A percentile compares a stretch with the other conserved stretches of the same genome.
phyloP scores from a whole-genome alignment of 2,888 invertebrate genomes.

The Orthosia incerta region DNA sequence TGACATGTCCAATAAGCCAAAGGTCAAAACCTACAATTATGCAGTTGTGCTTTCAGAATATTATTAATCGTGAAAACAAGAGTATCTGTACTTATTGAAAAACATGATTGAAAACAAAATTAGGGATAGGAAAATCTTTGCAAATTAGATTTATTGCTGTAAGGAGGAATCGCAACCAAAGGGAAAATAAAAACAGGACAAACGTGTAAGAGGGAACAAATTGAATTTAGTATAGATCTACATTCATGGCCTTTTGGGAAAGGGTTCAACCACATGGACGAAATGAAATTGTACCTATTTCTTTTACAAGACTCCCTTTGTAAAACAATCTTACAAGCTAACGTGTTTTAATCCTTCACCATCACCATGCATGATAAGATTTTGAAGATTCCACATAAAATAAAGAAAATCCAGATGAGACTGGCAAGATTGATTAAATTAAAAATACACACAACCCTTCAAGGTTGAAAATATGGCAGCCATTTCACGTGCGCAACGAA shows the following conservation, averaged over 20 bases:
- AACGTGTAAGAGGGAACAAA: slow-evolving; percentile 18
- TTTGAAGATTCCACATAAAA: too few species aligned
- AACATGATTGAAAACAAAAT: slow-evolving; percentile 54
- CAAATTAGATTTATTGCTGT: slow-evolving; percentile 70
- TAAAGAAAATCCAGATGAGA: not conserved
- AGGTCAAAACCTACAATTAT: not conserved
- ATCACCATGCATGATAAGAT: too few species aligned
- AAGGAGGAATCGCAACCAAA: slow-evolving; percentile 53
- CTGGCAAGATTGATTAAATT: slow-evolving; percentile 33
- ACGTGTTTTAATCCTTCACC: not conserved
- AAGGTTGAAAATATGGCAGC: slow-evolving; percentile 26
- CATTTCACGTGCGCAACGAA: slow-evolving; percentile 30
- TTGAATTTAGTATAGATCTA: slow-evolving; percentile 35
- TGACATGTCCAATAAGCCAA: not conserved
- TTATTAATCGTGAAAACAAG: not conserved
- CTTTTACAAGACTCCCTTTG: not conserved
- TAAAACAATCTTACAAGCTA: not conserved
- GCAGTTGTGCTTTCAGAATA: too few species aligned
- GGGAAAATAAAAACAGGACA: slow-evolving; percentile 45
- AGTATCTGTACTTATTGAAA: not conserved
- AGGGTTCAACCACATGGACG: slow-evolving; percentile 27
- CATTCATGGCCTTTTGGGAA: slow-evolving; percentile 19
- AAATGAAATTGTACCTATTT: slow-evolving; percentile 32
- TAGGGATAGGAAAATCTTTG: slow-evolving; percentile 64
- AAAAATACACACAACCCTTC: slow-evolving; percentile 16